A percentile compares a stretch with the other conserved stretches of the same genome.
These are phyloP conservation scores for Sicus ferrugineus DNA, from an alignment of 2,888 invertebrate genomes.

Conservation along the genomic window DNA sequence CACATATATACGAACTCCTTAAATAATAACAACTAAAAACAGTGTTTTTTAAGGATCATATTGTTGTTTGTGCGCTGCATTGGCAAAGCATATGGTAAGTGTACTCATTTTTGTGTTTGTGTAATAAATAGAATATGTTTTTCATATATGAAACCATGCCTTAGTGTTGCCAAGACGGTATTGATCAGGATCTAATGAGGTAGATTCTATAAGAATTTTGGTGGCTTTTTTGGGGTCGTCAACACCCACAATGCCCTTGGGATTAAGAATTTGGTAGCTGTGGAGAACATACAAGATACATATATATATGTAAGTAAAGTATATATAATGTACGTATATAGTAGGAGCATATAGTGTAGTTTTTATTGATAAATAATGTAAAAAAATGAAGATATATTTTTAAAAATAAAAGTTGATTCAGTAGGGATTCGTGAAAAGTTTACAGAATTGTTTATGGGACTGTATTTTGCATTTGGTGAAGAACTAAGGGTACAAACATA, in stretches of 20 bases:
- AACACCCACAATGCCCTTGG: conserved; percentile 80
- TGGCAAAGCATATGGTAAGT: not conserved
- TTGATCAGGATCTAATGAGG: conserved; percentile 87
- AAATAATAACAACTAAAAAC: not conserved
- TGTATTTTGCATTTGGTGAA: too few species aligned
- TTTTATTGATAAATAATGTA: not conserved
- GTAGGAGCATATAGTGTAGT: not conserved
- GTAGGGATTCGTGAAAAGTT: not conserved
- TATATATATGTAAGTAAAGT: conserved; percentile 48
- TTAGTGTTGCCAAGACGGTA: conserved; percentile 98
- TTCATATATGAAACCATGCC: conserved; percentile 73
- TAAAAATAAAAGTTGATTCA: not conserved
- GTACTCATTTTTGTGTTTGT: conserved; percentile 5
- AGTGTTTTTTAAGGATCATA: not conserved
- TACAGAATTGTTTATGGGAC: not conserved
- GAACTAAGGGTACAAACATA: too few species aligned
- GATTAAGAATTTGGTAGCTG: conserved; percentile 99
- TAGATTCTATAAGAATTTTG: conserved; percentile 80
- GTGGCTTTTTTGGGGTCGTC: conserved; percentile 84
- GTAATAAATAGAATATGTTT: conserved; percentile 1
- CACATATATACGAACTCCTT: not conserved
- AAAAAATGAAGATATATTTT: not conserved
- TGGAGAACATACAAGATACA: conserved; percentile 44
- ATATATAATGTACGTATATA: conserved; percentile 48
- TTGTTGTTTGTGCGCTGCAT: not conserved